These are phyloP conservation scores for Acrossocheilus wenchowensis DNA, from an alignment of 2,797 vertebrate genomes.

Conservation along the genomic window DNA sequence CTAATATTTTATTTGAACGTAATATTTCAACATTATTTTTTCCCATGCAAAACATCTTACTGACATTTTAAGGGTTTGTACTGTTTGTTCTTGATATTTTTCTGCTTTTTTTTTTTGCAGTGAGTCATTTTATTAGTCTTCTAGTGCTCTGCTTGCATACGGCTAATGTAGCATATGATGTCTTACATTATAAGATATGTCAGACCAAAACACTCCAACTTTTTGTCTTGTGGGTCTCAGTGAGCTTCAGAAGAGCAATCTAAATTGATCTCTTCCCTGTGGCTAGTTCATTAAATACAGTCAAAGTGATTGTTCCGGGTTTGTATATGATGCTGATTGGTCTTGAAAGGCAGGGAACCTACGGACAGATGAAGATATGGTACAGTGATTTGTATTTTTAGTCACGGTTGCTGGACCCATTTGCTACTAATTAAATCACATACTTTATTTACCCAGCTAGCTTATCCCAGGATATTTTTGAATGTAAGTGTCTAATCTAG, in stretches of 20 bases:
- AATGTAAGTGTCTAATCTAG: not conserved
- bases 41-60: not conserved
- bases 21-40: too few species aligned
- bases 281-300: constrained; percentile 59
- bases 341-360: constrained; percentile 51
- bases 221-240: constrained; percentile 7
- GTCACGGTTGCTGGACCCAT: constrained; percentile 16
- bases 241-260: not conserved
- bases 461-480: not conserved
- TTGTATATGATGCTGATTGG: constrained; percentile 57
- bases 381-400: constrained; percentile 43
- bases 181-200: not conserved
- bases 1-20: not conserved
- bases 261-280: constrained; percentile 50
- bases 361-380: constrained; percentile 49
- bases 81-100: not conserved
- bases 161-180: constrained; percentile 6
- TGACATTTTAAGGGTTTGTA: not conserved
- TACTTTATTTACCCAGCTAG: constrained; percentile 7
- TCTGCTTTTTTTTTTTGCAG: not conserved
- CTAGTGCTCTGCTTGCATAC: not conserved
- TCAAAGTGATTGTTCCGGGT: constrained; percentile 53
- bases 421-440: constrained; percentile 30
- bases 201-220: constrained; percentile 11
- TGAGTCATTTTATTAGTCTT: not conserved